These are phyloP conservation scores for Petrophora chlorosata DNA, from an alignment of 2,888 invertebrate genomes.

Conservation along the genomic window DNA sequence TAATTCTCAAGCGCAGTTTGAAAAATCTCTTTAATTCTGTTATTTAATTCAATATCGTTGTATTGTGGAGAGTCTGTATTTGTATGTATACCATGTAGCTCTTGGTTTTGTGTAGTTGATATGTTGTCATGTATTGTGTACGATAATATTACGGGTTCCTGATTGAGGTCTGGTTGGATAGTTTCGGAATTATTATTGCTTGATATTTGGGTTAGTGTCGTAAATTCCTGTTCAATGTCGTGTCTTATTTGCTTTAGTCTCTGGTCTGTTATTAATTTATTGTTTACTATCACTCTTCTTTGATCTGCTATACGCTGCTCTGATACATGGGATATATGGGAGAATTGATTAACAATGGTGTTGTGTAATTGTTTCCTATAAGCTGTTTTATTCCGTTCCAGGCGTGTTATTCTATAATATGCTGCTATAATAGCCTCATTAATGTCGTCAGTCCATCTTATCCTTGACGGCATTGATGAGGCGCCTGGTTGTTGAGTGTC, in stretches of 20 bases:
- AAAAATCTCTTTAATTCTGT: no score
- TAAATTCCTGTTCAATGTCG: not conserved
- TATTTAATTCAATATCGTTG: no score
- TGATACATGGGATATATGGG: not conserved
- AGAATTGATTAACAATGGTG: not conserved
- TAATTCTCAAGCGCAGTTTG: no score
- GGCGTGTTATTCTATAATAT: slow-evolving; percentile 9
- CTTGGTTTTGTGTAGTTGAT: no score
- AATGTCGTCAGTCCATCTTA: slow-evolving; percentile 8
- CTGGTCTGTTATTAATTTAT: not conserved
- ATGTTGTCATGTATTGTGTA: no score
- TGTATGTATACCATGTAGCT: no score
- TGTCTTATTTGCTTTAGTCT: not conserved
- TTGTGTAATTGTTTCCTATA: not conserved
- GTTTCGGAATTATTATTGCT: no score
- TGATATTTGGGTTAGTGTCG: no score
- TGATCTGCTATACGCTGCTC: not conserved
- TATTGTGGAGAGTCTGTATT: no score
- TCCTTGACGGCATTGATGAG: no score
- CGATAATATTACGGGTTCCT: no score
- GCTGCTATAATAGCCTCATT: slow-evolving; percentile 12
- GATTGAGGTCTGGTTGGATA: no score
- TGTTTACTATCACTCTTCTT: not conserved
- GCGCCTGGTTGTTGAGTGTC: not conserved
- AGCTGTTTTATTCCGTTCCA: slow-evolving; percentile 15